Base-by-base conservation (phyloP, 2,113 vertebrate species). In the Triplophysa tibetana region DNA sequence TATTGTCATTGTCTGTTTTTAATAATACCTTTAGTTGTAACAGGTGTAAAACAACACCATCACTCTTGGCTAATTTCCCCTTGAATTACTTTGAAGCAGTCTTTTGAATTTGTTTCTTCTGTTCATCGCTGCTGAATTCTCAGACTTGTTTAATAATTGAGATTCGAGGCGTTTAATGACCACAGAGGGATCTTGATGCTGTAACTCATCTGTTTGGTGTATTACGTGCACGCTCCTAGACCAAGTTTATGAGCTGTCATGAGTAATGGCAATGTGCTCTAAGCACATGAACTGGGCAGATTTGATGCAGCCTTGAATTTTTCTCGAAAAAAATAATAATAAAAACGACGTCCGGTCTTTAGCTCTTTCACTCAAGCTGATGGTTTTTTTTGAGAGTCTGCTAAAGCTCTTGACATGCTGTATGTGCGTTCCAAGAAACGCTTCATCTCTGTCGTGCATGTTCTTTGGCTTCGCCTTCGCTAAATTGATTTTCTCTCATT, bases 211-310 rank as follows among this genome's bases (percentile, higher is more conserved):
- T 48, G 56, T 76, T 78, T 66, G 66, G 81, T 64, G 38, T 67
- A 67, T 75, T 70, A 75, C 60, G 45, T 76, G 81, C 13, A 23
- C 12, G 7, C 70, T 79, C 65, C 81, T 81, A 64, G 79, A 84
- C 79, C 79, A 78, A 78, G 69, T 84, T 84, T 75, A 84, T 81
- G 75, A 50, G 83, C 80, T 81, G 79, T 81, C 64, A 70, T 74
- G 29, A 70, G 60, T 76, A 81, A 66, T 74, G 62, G 75, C 2
- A 38, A 48, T 70, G 67, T 81, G 29, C 21, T 63, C 56, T 70
- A 38, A 13, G 21, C 63, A 75, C 63, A 24, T 50, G 70, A 65
- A 70, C 70, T 70, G 70, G 41, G 65, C 75, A 70, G 76, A 68
- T 65, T 38, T 79, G 80, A 79, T 76, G 68, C 45, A 69, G 70